Evolutionary conservation across 2,888 invertebrate species (phyloP), one percentile per base, ranked within the genome.

Genomic region (Antheraea yamamai): DNA sequence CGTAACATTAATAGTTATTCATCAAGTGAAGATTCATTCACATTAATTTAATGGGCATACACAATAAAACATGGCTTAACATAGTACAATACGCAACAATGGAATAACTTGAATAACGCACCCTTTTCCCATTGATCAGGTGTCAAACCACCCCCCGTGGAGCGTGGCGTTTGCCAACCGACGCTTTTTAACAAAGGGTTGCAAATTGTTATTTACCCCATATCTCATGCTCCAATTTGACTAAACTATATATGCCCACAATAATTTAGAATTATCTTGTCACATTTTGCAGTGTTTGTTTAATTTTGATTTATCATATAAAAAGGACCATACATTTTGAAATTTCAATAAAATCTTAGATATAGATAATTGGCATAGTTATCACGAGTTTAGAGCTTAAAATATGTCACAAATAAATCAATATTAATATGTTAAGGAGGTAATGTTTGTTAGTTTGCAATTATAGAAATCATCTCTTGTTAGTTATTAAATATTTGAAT

Each of bases 141-240:
- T 94, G 94, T 89, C 91, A 84, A 82, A 78, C 78, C 80, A 81
- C 81, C 87, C 87, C 86, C 82, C 77, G 77, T 77, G 74, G 82
- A 79, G 77, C 76, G 75, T 58, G 79, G 64, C 84, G 87, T 86
- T 85, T 89, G 84, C 89, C 89, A 88, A 90, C 88, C 86, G 90
- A 88, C 89, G 86, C 89, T 81, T 81, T 79, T 79, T 77, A 82
- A 91, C 90, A 92, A 93, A 92, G 94, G 94, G 93, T 93, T 93
- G 91, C 91, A 92, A 94, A 94, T 93, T 92, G 89, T 93, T 94
- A 92, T 94, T 94, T 93, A 89, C 91, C 89, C 94, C 91, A 91
- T 90, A 90, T 88, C 91, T 92, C 91, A 92, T 88, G 84, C 90
- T 81, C 85, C 84, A 84, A 87, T 92, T 91, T 90, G 89, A 84